phyloP scores from a whole-genome alignment of 1,140 invertebrate genomes.

The Eufriesea mexicana region DNA sequence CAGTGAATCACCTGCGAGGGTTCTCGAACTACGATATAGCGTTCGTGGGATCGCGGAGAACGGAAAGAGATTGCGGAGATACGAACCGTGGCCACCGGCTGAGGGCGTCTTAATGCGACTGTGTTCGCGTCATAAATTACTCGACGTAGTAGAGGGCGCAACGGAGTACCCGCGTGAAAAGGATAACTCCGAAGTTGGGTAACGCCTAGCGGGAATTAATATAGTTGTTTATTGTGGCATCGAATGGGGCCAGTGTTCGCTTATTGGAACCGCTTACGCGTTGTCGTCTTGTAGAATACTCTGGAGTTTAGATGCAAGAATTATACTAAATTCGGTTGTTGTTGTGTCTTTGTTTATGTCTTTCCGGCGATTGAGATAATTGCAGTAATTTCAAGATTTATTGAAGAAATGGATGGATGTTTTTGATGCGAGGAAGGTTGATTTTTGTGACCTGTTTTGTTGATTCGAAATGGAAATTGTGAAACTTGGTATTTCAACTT shows the following conservation, averaged over 20 bases:
- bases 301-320: background rate
- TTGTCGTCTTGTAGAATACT: no score
- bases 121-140: conserved; percentile 33
- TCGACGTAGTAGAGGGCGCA: background rate
- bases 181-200: background rate
- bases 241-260: background rate
- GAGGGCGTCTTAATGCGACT: conserved; percentile 35
- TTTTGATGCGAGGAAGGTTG: no score
- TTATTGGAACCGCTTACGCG: background rate
- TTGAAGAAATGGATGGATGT: no score
- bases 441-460: no score
- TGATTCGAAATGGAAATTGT: no score
- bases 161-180: background rate
- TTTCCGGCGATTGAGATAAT: no score
- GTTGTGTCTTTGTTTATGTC: no score
- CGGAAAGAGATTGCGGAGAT: conserved; percentile 55
- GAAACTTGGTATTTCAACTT: no score
- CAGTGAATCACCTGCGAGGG: conserved; percentile 56
- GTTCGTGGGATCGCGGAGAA: conserved; percentile 31
- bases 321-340: no score
- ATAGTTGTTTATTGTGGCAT: conserved; percentile 7
- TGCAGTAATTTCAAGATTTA: no score
- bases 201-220: conserved; percentile 21
- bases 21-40: conserved; percentile 59
- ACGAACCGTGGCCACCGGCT: conserved; percentile 44